A percentile compares a stretch with the other conserved stretches of the same genome.
Evolutionary conservation across 2,888 invertebrate genomes (phyloP).

Genomic region (Saturnia pavonia): DNA sequence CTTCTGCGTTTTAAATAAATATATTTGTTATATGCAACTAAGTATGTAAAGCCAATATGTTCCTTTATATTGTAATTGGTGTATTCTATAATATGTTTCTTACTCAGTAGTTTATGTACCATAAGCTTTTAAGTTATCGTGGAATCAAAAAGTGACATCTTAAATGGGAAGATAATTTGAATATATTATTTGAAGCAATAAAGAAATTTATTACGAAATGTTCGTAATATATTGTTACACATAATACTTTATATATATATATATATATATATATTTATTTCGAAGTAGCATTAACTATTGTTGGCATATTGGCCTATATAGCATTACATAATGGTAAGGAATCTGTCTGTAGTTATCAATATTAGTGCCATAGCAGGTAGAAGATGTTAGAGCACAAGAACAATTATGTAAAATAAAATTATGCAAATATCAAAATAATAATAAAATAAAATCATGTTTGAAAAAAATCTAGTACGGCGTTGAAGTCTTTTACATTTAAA

Average conservation of each 20-base stretch:
- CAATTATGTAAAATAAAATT: neutral
- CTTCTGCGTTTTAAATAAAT: neutral
- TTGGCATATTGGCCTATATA: neutral
- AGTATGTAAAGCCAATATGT: neutral
- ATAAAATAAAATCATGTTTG: neutral
- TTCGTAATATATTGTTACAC: neutral
- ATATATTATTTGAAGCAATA: neutral
- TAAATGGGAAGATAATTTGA: neutral
- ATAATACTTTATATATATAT: neutral
- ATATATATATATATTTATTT: neutral
- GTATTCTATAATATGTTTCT: neutral
- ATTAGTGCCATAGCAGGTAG: neutral
- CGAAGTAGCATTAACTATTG: neutral
- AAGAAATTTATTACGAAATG: neutral
- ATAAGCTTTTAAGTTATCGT: neutral
- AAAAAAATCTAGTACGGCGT: constrained; percentile 28
- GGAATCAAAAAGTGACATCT: neutral
- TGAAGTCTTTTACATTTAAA: constrained; percentile 40
- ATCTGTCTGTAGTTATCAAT: neutral
- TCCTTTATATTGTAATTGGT: neutral
- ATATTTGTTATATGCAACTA: neutral
- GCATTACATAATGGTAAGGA: neutral
- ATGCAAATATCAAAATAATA: neutral
- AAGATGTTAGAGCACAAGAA: neutral
- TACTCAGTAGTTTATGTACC: neutral